phyloP scores from a whole-genome alignment of 1,140 invertebrate species.

The Nomia melanderi region DNA sequence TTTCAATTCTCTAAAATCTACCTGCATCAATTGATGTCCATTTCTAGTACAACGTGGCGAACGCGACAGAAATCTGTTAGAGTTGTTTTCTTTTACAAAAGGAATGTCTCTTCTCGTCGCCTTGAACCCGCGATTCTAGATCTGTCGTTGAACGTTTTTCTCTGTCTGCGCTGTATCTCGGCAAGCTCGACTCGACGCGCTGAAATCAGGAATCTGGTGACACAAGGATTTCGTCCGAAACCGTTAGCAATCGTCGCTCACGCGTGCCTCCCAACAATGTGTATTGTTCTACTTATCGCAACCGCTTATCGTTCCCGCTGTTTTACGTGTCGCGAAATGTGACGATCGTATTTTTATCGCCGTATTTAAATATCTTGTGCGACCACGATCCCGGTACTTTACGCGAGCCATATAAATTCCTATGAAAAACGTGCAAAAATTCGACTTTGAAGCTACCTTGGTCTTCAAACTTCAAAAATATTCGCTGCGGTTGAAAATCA shows the following conservation, averaged over 20 bases:
- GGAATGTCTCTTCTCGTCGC: neutral
- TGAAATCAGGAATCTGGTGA: conserved; percentile 7
- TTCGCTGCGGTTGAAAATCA: neutral
- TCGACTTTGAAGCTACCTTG: neutral
- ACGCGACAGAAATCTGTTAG: neutral
- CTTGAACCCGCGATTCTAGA: conserved; percentile 20
- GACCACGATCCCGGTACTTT: neutral
- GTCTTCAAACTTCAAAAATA: neutral
- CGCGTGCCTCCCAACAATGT: neutral
- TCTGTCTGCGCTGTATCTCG: neutral
- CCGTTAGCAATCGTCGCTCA: neutral
- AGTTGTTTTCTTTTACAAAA: neutral
- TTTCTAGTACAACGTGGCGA: neutral
- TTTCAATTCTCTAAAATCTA: neutral
- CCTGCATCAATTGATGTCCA: no score
- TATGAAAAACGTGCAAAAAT: neutral
- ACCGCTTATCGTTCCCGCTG: neutral
- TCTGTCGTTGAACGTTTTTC: neutral
- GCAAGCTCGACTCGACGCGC: neutral
- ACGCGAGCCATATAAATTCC: neutral
- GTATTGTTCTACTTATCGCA: conserved; percentile 2
- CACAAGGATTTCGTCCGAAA: neutral
- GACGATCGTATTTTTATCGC: neutral
- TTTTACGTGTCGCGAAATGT: neutral
- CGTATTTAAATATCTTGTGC: neutral